phyloP scores from a whole-genome alignment of 2,888 invertebrate genomes.

The Mythimna loreyi region DNA sequence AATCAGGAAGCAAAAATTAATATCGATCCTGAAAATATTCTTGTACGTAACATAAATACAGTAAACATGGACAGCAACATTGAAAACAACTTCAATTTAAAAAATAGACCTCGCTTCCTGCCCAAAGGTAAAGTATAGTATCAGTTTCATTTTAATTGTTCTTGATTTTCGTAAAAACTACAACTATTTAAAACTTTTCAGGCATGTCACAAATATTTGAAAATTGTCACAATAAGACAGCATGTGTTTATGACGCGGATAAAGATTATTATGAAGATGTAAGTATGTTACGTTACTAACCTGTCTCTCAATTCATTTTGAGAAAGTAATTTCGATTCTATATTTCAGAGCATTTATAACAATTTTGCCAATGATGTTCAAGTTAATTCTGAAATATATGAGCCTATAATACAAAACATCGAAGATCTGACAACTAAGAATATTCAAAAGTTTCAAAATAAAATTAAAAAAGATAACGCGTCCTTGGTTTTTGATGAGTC shows the following conservation, averaged over 20 bases:
- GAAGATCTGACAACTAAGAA: slow-evolving; percentile 71
- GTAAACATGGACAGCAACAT: slow-evolving; percentile 19
- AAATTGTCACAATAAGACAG: slow-evolving; percentile 72
- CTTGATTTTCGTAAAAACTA: background rate
- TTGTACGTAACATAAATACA: background rate
- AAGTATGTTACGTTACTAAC: slow-evolving; percentile 53
- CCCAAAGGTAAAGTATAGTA: slow-evolving; percentile 87
- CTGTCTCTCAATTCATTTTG: background rate
- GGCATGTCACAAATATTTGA: slow-evolving; percentile 90
- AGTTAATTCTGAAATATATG: slow-evolving; percentile 83
- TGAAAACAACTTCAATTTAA: slow-evolving; percentile 77
- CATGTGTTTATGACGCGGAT: slow-evolving; percentile 65
- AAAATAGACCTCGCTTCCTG: slow-evolving; percentile 85
- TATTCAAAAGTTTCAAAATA: slow-evolving; percentile 75
- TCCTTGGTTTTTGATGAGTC: slow-evolving; percentile 77
- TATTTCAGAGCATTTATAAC: slow-evolving; percentile 81
- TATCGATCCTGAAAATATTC: background rate
- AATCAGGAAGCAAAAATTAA: background rate
- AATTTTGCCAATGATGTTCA: slow-evolving; percentile 87
- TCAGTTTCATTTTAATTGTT: background rate
- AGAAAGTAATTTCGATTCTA: background rate
- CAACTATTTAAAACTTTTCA: slow-evolving; percentile 48
- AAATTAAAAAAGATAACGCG: slow-evolving; percentile 74
- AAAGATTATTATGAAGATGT: slow-evolving; percentile 81
- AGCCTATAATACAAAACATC: slow-evolving; percentile 75